Evolutionary conservation across 2,888 invertebrate species (phyloP).

Genomic region (Volucella inanis): DNA sequence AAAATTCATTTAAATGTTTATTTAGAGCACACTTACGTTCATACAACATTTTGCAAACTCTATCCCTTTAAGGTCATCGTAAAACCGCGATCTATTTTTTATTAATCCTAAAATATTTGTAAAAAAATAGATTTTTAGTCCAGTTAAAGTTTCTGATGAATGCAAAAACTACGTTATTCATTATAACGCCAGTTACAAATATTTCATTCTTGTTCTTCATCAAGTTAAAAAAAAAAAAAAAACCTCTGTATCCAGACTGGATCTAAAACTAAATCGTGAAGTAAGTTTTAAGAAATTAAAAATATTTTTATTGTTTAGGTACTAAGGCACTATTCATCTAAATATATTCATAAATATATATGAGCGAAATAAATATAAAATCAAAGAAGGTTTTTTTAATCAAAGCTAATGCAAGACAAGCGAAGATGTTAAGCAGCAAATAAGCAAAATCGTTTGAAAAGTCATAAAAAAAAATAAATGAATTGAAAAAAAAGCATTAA

Average conservation of each 20-base stretch:
- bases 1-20: conserved; percentile 6
- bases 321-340: conserved; percentile 43
- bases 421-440: no score
- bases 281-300: conserved; percentile 52
- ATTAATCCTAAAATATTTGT: conserved; percentile 20
- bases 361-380: conserved; percentile 56
- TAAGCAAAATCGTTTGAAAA: background rate
- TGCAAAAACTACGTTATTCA: conserved; percentile 20
- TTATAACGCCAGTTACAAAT: conserved; percentile 30
- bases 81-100: background rate
- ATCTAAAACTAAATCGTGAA: conserved; percentile 56
- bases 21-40: conserved; percentile 2
- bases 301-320: conserved; percentile 68
- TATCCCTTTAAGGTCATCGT: background rate
- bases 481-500: no score
- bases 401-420: no score
- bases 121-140: conserved; percentile 31
- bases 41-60: conserved; percentile 9
- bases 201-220: conserved; percentile 52
- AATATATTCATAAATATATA: conserved; percentile 34
- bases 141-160: conserved; percentile 45
- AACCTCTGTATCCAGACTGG: conserved; percentile 46
- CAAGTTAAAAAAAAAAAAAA: conserved; percentile 9
- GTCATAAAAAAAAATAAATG: background rate
- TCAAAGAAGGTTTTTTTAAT: background rate